Evolutionary conservation across 2,113 vertebrate species (phyloP), one percentile per base, ranked within the genome.

Genomic region (Romanogobio albipinnatus): DNA sequence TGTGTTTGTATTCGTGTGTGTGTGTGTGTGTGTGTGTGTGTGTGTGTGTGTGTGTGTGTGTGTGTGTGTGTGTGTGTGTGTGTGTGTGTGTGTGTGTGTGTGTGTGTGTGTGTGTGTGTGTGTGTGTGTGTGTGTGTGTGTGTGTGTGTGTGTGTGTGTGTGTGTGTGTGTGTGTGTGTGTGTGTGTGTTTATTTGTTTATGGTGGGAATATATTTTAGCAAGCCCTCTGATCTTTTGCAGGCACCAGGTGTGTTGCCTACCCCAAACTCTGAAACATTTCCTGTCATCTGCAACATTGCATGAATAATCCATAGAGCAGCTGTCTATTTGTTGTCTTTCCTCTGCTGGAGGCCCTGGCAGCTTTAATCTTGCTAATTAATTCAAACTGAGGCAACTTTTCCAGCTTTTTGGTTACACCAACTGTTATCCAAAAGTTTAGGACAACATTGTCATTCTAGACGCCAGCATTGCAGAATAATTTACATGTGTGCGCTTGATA

Each of bases 221-320:
- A 8, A 82, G 53, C 36, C 8, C 9, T 82, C 75, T 83, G 61
- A 84, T 85, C 87, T 74, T 24, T 86, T 75, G 61, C 33, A 59
- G 61, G 22, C 74, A 36, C 83, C 58, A 81, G 76, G 83, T 82
- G 80, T 59, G 66, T 49, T 58, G 13, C n/a, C 58, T 22, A 14
- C 22, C 76, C 47, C 61, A 45, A 83, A 66, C 61, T 85, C 39
- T 11, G 83, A 79, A 84, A 86, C 33, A 70, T 19, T 81, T 87
- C 61, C 75, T 15, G 68, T 85, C 51, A 81, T 85, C 76, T 81
- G 51, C 53, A 80, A 77, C 58, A 64, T 24, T 24, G 15, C 87
- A 88, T 90, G 84, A 73, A 91, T 90, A 88, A 87, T 84, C 58
- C 83, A 91, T 82, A 43, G 76, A 78, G 82, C 73, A 86, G 81